Evolutionary conservation across 2,888 invertebrate species (phyloP), one percentile per base, ranked within the genome.

Genomic region (Coelopa pilipes): DNA sequence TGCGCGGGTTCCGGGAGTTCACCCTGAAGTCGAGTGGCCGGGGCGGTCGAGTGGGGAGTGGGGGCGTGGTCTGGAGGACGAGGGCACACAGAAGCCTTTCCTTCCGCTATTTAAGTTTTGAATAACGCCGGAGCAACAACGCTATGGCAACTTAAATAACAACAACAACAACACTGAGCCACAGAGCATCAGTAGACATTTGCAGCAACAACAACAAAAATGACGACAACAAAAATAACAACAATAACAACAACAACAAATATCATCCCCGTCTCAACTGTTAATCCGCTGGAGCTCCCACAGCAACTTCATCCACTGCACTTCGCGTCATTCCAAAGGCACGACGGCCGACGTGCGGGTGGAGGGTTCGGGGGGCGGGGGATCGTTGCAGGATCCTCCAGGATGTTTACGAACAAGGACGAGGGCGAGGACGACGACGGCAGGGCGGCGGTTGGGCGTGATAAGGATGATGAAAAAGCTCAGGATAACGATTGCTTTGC

Each of bases 91-190:
- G 63, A 65, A 71, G 65, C 63, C 50, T 65, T 63, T 65, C 63
- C 65, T 71, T 71, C 71, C 71, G 71, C 71, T 71, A 53, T 71
- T 71, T 71, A 71, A 71, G 63, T 71, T 71, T 63, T 71, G 65
- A 63, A 70, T 50, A 63, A 70, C 34, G 53, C 53, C 70, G 62
- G 62, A 70, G 70, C 70, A 63, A 68, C 49, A 68, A 68, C 55
- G n/a, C 17, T 13, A 45, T 15, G 13, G n/a, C n/a, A n/a, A n/a
- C n/a, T n/a, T n/a, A 34, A 34, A 2, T 21, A 24, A 55, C 68
- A 17, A 45, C 70, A 60, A 60, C 47, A 59, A 50, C 15, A 60
- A 49, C 45, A 69, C n/a, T n/a, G n/a, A n/a, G n/a, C n/a, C n/a
- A n/a, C n/a, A n/a, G n/a, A n/a, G n/a, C n/a, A n/a, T n/a, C n/a